Percentiles rank a stretch among this genome's conserved stretches.
Evolutionary conservation across 1,140 invertebrate species (phyloP).

Genomic region (Scaptomyza graminum): DNA sequence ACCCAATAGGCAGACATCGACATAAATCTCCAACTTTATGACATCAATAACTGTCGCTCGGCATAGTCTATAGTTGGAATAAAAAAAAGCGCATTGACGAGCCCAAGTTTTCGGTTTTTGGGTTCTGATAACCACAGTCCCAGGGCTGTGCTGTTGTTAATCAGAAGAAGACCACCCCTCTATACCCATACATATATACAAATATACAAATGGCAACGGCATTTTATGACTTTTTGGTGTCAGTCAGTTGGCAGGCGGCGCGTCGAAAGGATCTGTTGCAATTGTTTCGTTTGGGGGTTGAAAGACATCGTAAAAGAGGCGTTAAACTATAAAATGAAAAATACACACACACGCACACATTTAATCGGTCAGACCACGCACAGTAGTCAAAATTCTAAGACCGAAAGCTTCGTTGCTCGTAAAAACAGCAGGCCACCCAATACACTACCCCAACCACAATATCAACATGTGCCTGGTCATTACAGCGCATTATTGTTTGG

Average conservation of each 20-base stretch:
- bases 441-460: constrained; percentile 10
- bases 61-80: constrained; percentile 8
- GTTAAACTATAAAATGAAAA: constrained; percentile 82
- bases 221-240: constrained; percentile 78
- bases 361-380: constrained; percentile 55
- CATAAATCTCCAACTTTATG: constrained; percentile 83
- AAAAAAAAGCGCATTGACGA: constrained; percentile 51
- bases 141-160: constrained; percentile 63
- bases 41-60: constrained; percentile 83
- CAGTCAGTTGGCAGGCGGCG: constrained; percentile 37
- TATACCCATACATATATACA: constrained; percentile 24
- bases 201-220: constrained; percentile 67
- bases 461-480: constrained; percentile 50
- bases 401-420: constrained; percentile 57
- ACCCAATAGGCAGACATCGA: constrained; percentile 53
- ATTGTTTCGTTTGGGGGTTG: constrained; percentile 75
- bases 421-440: constrained; percentile 69
- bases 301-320: constrained; percentile 75
- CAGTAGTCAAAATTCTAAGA: constrained; percentile 50
- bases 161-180: constrained; percentile 50
- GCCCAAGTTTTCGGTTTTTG: constrained; percentile 48
- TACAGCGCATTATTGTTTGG: constrained; percentile 64
- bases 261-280: constrained; percentile 69
- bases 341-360: constrained; percentile 55
- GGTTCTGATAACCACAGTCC: constrained; percentile 68